Evolutionary conservation across 2,113 vertebrate species (phyloP).

Genomic region (Morone saxatilis): DNA sequence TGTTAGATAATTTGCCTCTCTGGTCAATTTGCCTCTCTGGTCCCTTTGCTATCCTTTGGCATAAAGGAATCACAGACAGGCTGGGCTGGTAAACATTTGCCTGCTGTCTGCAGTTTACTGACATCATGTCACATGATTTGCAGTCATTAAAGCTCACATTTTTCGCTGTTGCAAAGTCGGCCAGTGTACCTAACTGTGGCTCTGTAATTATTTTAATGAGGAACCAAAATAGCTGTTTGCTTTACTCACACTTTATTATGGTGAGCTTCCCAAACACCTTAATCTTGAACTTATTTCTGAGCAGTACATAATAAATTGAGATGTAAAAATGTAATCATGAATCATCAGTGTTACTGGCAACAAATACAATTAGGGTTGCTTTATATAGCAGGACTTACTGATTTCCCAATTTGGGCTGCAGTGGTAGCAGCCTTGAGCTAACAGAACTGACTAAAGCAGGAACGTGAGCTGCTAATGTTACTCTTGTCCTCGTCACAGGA

Average conservation of each 20-base stretch:
- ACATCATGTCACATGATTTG: constrained; percentile 43
- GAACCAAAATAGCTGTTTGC: constrained; percentile 13
- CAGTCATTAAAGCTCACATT: constrained; percentile 14
- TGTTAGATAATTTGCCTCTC: constrained; percentile 43
- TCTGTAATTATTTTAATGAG: constrained; percentile 27
- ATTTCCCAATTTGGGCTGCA: constrained; percentile 14
- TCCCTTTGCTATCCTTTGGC: constrained; percentile 42
- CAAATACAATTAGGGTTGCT: constrained; percentile 2
- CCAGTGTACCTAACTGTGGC: neutral
- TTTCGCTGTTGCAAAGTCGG: constrained; percentile 2
- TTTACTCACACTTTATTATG: neutral
- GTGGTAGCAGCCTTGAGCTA: constrained; percentile 2
- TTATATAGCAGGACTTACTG: constrained; percentile 18
- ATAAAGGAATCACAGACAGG: constrained; percentile 33
- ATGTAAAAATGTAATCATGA: constrained; percentile 16
- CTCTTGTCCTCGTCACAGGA: neutral
- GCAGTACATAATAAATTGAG: neutral
- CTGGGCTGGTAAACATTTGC: constrained; percentile 50
- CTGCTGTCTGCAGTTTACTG: constrained; percentile 58
- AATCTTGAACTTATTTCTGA: constrained; percentile 10
- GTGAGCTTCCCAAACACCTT: constrained; percentile 10
- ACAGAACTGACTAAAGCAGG: neutral
- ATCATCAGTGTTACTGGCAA: neutral
- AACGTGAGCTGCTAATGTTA: neutral
- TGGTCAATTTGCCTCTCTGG: constrained; percentile 44